A percentile compares a stretch with the other conserved stretches of the same genome.
Evolutionary conservation across 1,140 invertebrate species (phyloP).

Genomic region (Camponotus pennsylvanicus): DNA sequence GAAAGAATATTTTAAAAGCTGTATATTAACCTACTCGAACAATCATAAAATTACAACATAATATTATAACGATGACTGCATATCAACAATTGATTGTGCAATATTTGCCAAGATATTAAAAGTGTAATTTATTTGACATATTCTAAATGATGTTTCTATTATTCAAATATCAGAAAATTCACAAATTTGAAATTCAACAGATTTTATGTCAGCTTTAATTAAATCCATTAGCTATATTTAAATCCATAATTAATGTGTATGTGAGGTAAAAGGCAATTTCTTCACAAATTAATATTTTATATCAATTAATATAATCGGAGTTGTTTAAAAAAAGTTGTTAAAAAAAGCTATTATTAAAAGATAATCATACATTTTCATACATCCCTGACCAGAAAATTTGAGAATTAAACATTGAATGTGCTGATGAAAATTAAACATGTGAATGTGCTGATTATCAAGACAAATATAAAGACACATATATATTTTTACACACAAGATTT

Average conservation of each 20-base stretch:
- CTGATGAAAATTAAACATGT: too few relatives aligned
- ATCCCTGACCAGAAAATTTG: neutral
- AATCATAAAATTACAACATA: neutral
- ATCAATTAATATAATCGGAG: too few relatives aligned
- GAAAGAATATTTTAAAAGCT: conserved; percentile 7
- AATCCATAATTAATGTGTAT: too few relatives aligned
- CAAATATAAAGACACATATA: neutral
- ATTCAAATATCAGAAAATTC: neutral
- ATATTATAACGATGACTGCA: neutral
- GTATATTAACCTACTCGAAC: neutral
- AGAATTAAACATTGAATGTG: too few relatives aligned
- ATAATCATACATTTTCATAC: neutral
- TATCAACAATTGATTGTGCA: neutral
- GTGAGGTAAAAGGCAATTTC: too few relatives aligned
- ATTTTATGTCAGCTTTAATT: too few relatives aligned
- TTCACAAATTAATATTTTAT: too few relatives aligned
- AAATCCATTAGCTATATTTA: too few relatives aligned
- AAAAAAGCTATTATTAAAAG: too few relatives aligned
- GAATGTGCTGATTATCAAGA: neutral
- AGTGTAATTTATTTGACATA: neutral
- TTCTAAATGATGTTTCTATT: neutral
- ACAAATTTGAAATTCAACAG: neutral
- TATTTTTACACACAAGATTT: neutral
- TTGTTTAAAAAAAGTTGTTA: too few relatives aligned
- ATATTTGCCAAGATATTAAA: neutral